Evolutionary conservation across 2,113 vertebrate genomes (phyloP), one percentile per base, ranked within the genome.

Genomic region (Anhinga anhinga): DNA sequence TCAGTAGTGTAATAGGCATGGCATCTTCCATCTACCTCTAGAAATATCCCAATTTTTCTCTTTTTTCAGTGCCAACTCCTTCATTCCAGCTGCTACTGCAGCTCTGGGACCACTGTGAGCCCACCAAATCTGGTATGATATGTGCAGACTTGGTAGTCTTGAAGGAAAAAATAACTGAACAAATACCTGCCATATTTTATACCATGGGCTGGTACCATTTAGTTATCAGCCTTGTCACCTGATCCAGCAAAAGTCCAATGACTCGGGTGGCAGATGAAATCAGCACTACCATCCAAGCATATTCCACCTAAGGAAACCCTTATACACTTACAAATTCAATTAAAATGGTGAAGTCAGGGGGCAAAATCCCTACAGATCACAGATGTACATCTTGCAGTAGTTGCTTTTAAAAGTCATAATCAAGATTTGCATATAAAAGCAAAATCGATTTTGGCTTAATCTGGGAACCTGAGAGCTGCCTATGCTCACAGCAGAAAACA

Each of bases 401-500:
- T 4, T 40, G 30, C 50, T 56, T 67, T 89, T 44, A 32, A 44
- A 45, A 74, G 32, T 7, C 44, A 16, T 56, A 36, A 23, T 23
- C 29, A 21, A 38, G 11, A 15, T 59, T 50, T 38, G 11, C 30
- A 16, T 52, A 25, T 6, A 29, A 86, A 71, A 78, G 17, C 38
- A 65, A 18, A 10, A 66, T 0, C 5, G 32, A 52, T 81, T 79
- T 79, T 21, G 66, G n/a, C 29, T 62, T 30, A 13, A 21, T 56
- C 30, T 42, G 59, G 50, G 78, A 86, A 12, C 44, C 23, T 38
- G 6, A 27, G 74, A 42, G 29, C 56, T 53, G 38, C 34, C 44
- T 15, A 0, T 23, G 47, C 8, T 5, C 45, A 22, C 0, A 1
- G 11, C 36, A 42, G 20, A 36, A 34, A 73, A n/a, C 4, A 2